phyloP scores from a whole-genome alignment of 2,888 invertebrate species.

The Dendrolimus houi region DNA sequence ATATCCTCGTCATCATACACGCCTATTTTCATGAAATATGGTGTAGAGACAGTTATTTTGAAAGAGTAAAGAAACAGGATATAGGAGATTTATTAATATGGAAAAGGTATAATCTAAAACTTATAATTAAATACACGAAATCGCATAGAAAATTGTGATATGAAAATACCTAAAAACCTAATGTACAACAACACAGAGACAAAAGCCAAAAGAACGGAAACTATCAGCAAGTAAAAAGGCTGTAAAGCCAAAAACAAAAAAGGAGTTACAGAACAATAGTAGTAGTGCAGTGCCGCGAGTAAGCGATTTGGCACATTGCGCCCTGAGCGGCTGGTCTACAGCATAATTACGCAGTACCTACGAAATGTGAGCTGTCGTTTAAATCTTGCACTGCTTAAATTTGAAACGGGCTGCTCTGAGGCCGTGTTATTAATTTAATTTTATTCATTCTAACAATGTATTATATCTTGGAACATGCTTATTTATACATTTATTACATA shows the following conservation, averaged over 20 bases:
- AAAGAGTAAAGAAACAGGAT: too few species aligned
- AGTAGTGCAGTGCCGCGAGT: conserved; percentile 51
- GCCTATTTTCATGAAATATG: too few species aligned
- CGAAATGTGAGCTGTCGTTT: conserved; percentile 67
- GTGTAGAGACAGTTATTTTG: too few species aligned
- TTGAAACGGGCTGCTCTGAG: conserved; percentile 56
- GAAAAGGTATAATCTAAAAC: too few species aligned
- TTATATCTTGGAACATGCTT: not conserved
- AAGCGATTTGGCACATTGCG: conserved; percentile 73
- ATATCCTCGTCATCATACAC: too few species aligned
- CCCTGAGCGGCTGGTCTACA: conserved; percentile 51
- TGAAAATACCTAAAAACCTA: too few species aligned
- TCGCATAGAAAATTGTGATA: too few species aligned
- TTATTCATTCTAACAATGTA: conserved; percentile 25
- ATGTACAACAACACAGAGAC: too few species aligned
- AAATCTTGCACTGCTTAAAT: conserved; percentile 70
- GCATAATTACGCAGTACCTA: conserved; percentile 63
- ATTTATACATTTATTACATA: too few species aligned
- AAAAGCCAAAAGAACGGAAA: not conserved
- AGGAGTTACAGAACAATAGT: conserved; percentile 30
- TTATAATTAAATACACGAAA: too few species aligned
- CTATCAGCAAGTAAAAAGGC: not conserved
- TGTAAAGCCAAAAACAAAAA: not conserved
- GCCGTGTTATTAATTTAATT: conserved; percentile 60
- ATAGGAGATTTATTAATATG: too few species aligned